phyloP scores from a whole-genome alignment of 1,140 invertebrate genomes.

The Camponotus pennsylvanicus region DNA sequence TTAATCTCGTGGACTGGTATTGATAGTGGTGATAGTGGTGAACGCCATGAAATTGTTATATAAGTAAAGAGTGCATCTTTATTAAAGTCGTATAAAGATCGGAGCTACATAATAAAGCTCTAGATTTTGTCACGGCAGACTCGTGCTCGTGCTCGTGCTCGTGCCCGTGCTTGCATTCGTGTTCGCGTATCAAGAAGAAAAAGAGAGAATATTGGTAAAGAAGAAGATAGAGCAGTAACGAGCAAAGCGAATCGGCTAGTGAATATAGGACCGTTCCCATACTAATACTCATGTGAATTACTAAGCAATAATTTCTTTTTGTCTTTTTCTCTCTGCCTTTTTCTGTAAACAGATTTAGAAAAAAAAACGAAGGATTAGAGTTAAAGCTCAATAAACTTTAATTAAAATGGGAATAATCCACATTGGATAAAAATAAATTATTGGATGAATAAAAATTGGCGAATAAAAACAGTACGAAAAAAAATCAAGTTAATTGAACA shows the following conservation, averaged over 20 bases:
- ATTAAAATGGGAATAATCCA: conserved; percentile 21
- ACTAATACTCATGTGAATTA: not conserved
- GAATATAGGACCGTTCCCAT: conserved; percentile 22
- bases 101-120: conserved; percentile 15
- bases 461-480: not conserved
- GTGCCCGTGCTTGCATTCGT: conserved; percentile 36
- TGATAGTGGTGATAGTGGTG: conserved; percentile 24
- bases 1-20: conserved; percentile 30
- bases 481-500: conserved; percentile 11
- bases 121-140: conserved; percentile 13
- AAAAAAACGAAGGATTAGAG: not conserved
- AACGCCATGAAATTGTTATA: conserved; percentile 22
- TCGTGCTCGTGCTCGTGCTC: conserved; percentile 43
- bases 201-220: not conserved
- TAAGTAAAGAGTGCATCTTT: not conserved
- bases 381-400: not conserved
- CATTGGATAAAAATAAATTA: not conserved
- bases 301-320: not conserved
- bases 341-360: not conserved
- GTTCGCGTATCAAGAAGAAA: conserved; percentile 18
- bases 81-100: conserved; percentile 26
- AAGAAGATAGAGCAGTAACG: conserved; percentile 17
- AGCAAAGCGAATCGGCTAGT: conserved; percentile 34
- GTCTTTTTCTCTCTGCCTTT: not conserved
- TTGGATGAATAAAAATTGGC: conserved; percentile 8